Conservation (phyloP, 1,140 invertebrate species). For the Polypedilum pembai region DNA sequence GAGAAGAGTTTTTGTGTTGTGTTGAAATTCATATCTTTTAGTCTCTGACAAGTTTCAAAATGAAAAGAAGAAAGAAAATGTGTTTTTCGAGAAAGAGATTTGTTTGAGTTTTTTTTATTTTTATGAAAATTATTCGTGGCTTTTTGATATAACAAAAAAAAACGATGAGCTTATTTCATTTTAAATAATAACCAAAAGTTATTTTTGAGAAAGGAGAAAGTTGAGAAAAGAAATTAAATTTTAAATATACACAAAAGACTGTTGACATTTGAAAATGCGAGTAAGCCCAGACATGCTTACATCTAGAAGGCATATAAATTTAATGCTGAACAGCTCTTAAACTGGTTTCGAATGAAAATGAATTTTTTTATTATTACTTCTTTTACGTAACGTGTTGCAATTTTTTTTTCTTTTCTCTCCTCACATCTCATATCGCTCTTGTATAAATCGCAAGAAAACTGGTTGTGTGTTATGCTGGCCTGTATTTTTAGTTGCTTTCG, state of each 20-base stretch:
- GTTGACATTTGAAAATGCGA: not conserved
- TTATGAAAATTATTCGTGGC: not conserved
- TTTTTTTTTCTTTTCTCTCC: not conserved
- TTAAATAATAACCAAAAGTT: not conserved
- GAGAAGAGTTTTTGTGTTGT: no score
- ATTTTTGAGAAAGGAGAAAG: not conserved
- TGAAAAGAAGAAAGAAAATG: no score
- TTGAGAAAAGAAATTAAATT: not conserved
- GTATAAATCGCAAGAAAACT: not conserved
- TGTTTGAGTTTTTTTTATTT: not conserved
- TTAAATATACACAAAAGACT: not conserved
- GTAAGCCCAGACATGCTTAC: not conserved
- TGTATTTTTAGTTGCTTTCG: not conserved
- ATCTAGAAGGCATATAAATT: not conserved
- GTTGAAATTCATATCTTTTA: no score
- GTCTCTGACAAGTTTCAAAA: no score
- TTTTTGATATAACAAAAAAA: not conserved
- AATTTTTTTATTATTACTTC: not conserved
- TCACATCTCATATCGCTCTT: not conserved
- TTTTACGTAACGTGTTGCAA: conserved; percentile 17
- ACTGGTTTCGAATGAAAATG: conserved; percentile 12
- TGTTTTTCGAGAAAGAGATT: not conserved
- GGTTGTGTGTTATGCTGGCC: not conserved
- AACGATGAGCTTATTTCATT: not conserved
- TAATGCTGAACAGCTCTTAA: not conserved